Evolutionary conservation across 64 coral and sea anemone species (phyloP).

Genomic region (Acropora tenuis): DNA sequence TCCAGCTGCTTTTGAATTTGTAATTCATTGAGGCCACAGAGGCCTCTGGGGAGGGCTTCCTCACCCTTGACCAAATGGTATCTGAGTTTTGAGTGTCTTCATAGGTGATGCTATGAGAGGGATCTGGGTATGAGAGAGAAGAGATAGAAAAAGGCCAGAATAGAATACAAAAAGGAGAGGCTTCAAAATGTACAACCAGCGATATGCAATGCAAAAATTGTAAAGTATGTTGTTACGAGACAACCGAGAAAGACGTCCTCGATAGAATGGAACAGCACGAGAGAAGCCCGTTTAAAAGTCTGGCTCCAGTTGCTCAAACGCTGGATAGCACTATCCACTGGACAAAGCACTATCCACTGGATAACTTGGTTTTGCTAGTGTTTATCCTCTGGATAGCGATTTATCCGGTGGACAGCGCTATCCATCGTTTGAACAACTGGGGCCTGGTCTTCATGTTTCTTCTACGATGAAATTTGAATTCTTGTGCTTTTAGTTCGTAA

Average conservation of each 20-base stretch:
- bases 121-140: not conserved
- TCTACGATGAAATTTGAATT: no score
- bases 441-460: no score
- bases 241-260: not conserved
- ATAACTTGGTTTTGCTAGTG: no score
- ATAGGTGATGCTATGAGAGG: not conserved
- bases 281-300: no score
- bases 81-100: conserved; percentile 8
- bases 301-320: no score
- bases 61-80: conserved; percentile 33
- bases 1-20: conserved; percentile 9
- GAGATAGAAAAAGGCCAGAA: not conserved
- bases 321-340: no score
- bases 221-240: not conserved
- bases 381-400: no score
- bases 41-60: conserved; percentile 20
- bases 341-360: no score
- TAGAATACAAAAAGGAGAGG: conserved; percentile 5
- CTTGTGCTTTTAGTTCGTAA: no score
- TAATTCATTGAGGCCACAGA: not conserved
- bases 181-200: not conserved
- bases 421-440: no score
- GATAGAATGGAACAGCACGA: no score
- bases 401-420: no score
- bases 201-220: not conserved